A percentile compares a stretch with the other conserved stretches of the same genome.
phyloP scores from a whole-genome alignment of 2,113 vertebrate genomes.

The Diglossa brunneiventris region DNA sequence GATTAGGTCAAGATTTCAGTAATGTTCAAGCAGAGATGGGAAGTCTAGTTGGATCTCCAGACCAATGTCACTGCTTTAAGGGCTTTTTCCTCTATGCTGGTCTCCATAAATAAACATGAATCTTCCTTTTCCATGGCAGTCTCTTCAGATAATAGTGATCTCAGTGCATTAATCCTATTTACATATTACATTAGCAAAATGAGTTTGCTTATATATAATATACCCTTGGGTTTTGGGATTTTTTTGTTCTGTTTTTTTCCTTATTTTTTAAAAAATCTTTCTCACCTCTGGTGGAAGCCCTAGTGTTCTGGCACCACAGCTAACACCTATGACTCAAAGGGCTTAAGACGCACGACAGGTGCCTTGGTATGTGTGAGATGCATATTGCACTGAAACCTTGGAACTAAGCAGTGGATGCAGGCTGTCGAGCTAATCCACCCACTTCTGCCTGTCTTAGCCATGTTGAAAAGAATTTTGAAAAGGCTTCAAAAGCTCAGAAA shows the following conservation, averaged over 20 bases:
- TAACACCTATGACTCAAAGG: background rate
- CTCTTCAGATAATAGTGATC: background rate
- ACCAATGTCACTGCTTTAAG: background rate
- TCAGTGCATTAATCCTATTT: background rate
- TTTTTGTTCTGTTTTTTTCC: background rate
- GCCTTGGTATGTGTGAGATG: background rate
- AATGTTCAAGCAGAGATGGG: background rate
- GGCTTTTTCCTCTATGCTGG: accelerated
- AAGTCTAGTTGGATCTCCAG: background rate
- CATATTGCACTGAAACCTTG: background rate
- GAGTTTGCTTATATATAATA: background rate
- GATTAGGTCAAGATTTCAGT: background rate
- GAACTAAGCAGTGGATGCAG: background rate
- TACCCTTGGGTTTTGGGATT: background rate
- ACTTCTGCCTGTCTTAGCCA: slow-evolving; percentile 26
- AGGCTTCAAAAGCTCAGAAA: background rate
- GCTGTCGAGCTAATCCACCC: slow-evolving; percentile 4
- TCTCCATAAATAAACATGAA: background rate
- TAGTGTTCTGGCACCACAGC: background rate
- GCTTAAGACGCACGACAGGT: background rate
- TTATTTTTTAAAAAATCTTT: background rate
- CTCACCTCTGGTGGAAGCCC: background rate
- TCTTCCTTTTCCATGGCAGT: background rate
- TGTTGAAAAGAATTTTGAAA: slow-evolving; percentile 18
- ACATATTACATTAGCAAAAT: background rate